Percentiles rank a stretch among this genome's conserved stretches.
Conservation (phyloP, 2,888 invertebrate species). For the Meiosimyza platycephala region DNA sequence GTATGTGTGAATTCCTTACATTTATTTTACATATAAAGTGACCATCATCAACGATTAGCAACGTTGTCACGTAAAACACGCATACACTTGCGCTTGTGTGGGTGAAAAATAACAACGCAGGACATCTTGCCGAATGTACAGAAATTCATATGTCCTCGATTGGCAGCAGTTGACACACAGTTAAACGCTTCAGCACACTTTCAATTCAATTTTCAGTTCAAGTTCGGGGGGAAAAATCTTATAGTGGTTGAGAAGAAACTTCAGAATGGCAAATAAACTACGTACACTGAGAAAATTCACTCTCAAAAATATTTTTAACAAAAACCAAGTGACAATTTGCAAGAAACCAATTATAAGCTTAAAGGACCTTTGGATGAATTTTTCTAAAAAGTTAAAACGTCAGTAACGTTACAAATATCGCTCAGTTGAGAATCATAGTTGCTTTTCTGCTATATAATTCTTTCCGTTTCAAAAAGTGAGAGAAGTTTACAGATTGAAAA, state of each 20-base stretch:
- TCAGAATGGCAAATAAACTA: no score
- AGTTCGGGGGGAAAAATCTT: not conserved
- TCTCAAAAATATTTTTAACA: no score
- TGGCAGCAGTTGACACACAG: constrained; percentile 66
- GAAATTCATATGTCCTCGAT: constrained; percentile 64
- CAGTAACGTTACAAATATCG: no score
- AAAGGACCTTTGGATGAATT: no score
- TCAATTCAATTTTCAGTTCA: constrained; percentile 60
- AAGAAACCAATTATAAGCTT: no score
- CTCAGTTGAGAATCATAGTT: no score
- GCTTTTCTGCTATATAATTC: no score
- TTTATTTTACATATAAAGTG: constrained; percentile 18
- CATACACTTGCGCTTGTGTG: not conserved
- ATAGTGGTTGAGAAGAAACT: no score
- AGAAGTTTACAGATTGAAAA: constrained; percentile 13
- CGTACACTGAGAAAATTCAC: no score
- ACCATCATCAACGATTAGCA: constrained; percentile 24
- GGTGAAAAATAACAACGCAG: constrained; percentile 31
- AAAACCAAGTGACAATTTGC: no score
- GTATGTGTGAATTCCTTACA: constrained; percentile 11
- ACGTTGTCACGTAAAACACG: constrained; percentile 18
- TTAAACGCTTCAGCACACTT: constrained; percentile 68
- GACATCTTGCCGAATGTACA: constrained; percentile 57
- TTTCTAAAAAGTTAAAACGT: no score
- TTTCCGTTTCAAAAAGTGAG: no score